Percentiles rank a stretch among this genome's conserved stretches.
phyloP scores from a whole-genome alignment of 2,888 invertebrate genomes.

The Andrena haemorrhoa region DNA sequence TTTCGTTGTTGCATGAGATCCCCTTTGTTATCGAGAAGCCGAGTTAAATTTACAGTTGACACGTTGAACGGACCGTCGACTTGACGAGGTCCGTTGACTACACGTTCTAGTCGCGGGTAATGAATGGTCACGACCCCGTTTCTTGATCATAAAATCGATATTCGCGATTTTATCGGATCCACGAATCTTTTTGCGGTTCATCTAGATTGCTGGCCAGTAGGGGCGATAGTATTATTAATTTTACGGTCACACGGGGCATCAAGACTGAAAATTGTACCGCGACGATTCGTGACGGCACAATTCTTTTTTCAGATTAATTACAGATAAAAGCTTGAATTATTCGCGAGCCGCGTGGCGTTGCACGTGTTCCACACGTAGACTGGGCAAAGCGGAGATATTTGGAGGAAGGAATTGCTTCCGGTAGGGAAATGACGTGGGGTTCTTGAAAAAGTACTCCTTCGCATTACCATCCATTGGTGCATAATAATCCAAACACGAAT shows the following conservation, averaged over 20 bases:
- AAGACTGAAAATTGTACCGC: neutral
- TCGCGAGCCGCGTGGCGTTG: neutral
- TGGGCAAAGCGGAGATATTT: no score
- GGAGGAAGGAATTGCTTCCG: no score
- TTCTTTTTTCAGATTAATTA: neutral
- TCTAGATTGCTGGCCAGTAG: conserved; percentile 40
- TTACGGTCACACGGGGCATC: neutral
- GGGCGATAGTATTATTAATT: conserved; percentile 37
- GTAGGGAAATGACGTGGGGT: no score
- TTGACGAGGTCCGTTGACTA: conserved; percentile 15
- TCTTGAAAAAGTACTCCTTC: neutral
- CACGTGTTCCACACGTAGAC: no score
- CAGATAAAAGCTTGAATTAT: neutral
- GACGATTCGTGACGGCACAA: neutral
- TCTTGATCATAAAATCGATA: conserved; percentile 83
- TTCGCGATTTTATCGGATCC: conserved; percentile 78
- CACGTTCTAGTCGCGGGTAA: conserved; percentile 43
- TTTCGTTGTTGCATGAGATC: no score
- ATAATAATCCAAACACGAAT: neutral
- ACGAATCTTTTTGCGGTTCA: conserved; percentile 70
- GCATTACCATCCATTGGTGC: neutral
- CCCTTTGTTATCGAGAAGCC: neutral
- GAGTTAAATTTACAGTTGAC: conserved; percentile 29
- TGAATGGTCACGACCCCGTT: conserved; percentile 77
- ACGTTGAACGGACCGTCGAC: conserved; percentile 8